phyloP scores from a whole-genome alignment of 2,113 vertebrate species.

The Nanorana parkeri region DNA sequence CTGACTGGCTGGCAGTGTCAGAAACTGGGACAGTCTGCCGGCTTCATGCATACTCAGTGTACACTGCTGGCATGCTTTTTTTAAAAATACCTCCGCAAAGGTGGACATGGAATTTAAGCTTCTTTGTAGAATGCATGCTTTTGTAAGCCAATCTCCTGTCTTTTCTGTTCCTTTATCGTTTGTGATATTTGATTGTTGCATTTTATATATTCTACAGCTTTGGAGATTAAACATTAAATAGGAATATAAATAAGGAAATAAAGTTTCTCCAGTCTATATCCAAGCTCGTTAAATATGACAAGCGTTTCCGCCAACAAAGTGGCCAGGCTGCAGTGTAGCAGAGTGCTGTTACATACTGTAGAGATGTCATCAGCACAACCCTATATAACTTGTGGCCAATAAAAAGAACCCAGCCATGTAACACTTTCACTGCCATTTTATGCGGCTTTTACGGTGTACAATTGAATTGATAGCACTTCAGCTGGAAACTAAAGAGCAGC shows the following conservation, averaged over 20 bases:
- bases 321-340: neutral
- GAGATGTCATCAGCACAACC: neutral
- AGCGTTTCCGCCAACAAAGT: neutral
- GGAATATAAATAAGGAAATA: too few species aligned
- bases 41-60: too few species aligned
- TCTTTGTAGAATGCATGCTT: too few species aligned
- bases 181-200: neutral
- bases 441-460: neutral
- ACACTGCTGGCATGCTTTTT: too few species aligned
- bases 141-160: too few species aligned
- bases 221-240: neutral
- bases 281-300: constrained; percentile 4
- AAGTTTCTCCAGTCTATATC: neutral
- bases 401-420: constrained; percentile 9
- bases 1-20: too few species aligned
- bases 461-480: constrained; percentile 8
- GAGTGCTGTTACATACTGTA: neutral
- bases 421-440: constrained; percentile 26
- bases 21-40: too few species aligned
- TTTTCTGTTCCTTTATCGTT: neutral
- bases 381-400: neutral
- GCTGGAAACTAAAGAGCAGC: neutral
- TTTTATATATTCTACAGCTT: neutral
- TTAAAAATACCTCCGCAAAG: too few species aligned
- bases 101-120: too few species aligned